A percentile compares a stretch with the other conserved stretches of the same genome.
Evolutionary conservation across 2,888 invertebrate genomes (phyloP).

Genomic region (Rhagonycha fulva): DNA sequence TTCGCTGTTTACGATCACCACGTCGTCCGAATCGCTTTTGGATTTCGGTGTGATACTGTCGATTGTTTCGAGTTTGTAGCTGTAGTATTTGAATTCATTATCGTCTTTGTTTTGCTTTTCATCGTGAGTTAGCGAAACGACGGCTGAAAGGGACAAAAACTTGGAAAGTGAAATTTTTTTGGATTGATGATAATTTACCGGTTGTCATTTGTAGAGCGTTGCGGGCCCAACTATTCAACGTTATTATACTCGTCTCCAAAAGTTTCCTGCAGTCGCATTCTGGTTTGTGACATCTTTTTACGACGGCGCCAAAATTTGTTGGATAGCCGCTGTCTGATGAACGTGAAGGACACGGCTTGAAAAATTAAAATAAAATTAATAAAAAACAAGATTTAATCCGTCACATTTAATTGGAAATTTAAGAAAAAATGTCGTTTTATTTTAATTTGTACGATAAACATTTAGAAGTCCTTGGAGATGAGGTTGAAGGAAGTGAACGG

Average conservation of each 20-base stretch:
- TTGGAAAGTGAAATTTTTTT: neutral
- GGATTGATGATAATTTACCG: neutral
- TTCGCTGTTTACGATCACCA: neutral
- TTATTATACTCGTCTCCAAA: conserved; percentile 5
- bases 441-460: neutral
- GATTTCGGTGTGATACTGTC: neutral
- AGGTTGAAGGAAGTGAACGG: conserved; percentile 18
- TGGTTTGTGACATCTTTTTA: neutral
- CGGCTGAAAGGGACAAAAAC: neutral
- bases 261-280: conserved; percentile 11
- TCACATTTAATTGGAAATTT: neutral
- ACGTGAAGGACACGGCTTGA: neutral
- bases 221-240: conserved; percentile 7
- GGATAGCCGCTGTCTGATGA: neutral
- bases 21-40: neutral
- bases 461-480: conserved; percentile 22
- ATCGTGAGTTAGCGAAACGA: conserved; percentile 1
- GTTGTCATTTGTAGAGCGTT: conserved; percentile 8
- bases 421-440: neutral
- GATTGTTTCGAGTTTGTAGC: neutral
- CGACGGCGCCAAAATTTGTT: neutral
- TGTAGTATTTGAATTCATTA: neutral
- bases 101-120: neutral
- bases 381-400: neutral
- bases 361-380: neutral